phyloP scores from a whole-genome alignment of 2,797 vertebrate species.

The Anabas testudineus region DNA sequence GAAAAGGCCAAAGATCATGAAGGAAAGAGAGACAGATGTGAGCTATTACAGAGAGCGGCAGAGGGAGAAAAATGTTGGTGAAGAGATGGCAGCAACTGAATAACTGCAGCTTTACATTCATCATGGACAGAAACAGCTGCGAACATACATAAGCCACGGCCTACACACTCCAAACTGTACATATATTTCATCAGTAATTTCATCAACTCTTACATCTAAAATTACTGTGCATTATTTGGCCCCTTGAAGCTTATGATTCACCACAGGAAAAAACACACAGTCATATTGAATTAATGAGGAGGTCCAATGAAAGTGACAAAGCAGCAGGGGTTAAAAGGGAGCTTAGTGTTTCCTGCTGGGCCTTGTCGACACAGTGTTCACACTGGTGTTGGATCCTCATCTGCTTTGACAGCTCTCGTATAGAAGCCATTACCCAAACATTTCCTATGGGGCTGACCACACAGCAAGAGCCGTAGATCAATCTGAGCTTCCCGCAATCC shows the following conservation, averaged over 20 bases:
- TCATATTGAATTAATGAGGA: constrained; percentile 65
- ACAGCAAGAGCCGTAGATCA: constrained; percentile 69
- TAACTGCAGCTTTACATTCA: constrained; percentile 52
- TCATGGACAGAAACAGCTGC: constrained; percentile 40
- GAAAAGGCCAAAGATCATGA: constrained; percentile 1
- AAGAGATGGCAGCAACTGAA: constrained; percentile 14
- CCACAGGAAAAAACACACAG: constrained; percentile 47
- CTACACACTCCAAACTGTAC: constrained; percentile 38
- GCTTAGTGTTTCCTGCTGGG: constrained; percentile 65
- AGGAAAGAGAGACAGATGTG: not conserved
- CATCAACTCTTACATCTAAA: constrained; percentile 21
- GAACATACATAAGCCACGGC: constrained; percentile 55
- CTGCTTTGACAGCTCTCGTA: constrained; percentile 71
- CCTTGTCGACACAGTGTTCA: constrained; percentile 58
- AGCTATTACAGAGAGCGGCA: not conserved
- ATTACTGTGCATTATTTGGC: not conserved
- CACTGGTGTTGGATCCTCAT: constrained; percentile 66
- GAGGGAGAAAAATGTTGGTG: constrained; percentile 11
- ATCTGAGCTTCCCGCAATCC: constrained; percentile 58
- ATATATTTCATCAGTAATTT: constrained; percentile 53
- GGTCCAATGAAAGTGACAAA: constrained; percentile 56
- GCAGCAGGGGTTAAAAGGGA: constrained; percentile 66
- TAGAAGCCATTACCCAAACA: constrained; percentile 76
- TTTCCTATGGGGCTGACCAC: constrained; percentile 75
- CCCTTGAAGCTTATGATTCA: constrained; percentile 38